phyloP scores from a whole-genome alignment of 2,888 invertebrate genomes.

The Drosophila suboccidentalis region DNA sequence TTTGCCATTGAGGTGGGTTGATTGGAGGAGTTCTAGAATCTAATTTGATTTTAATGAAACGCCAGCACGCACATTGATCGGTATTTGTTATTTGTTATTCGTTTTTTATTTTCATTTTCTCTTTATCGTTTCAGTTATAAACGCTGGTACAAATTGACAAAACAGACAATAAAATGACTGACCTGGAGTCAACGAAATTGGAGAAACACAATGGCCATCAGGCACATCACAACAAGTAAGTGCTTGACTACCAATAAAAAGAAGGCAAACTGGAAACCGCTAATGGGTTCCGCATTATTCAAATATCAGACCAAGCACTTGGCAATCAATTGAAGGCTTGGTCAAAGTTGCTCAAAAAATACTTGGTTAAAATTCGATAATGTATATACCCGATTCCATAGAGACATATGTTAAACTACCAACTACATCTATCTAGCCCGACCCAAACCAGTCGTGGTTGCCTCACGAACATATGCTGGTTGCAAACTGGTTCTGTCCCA shows the following conservation, averaged over 20 bases:
- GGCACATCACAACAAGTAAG: conserved; percentile 68
- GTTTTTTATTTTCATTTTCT: conserved; percentile 28
- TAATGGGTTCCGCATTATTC: conserved; percentile 29
- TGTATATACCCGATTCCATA: not conserved
- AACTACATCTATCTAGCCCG: conserved; percentile 7
- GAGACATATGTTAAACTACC: conserved; percentile 1
- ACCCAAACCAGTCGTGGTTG: conserved; percentile 59
- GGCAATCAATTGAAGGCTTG: conserved; percentile 8
- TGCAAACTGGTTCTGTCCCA: conserved; percentile 63
- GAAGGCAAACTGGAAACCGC: conserved; percentile 8
- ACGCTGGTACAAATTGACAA: conserved; percentile 13
- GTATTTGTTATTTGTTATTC: conserved; percentile 37
- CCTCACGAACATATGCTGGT: conserved; percentile 16
- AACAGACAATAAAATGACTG: conserved; percentile 61
- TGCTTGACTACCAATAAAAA: conserved; percentile 24
- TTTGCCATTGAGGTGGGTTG: conserved; percentile 9
- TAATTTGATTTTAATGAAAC: conserved; percentile 71
- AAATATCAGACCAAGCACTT: conserved; percentile 1
- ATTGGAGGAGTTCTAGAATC: conserved; percentile 23
- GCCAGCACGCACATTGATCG: conserved; percentile 55
- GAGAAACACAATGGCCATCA: conserved; percentile 80
- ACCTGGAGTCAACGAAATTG: conserved; percentile 68
- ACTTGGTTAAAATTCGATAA: conserved; percentile 1
- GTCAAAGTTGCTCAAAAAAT: conserved; percentile 24
- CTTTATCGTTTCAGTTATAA: conserved; percentile 56